Evolutionary conservation across 2,113 vertebrate species (phyloP).

Genomic region (Gopherus evgoodei): DNA sequence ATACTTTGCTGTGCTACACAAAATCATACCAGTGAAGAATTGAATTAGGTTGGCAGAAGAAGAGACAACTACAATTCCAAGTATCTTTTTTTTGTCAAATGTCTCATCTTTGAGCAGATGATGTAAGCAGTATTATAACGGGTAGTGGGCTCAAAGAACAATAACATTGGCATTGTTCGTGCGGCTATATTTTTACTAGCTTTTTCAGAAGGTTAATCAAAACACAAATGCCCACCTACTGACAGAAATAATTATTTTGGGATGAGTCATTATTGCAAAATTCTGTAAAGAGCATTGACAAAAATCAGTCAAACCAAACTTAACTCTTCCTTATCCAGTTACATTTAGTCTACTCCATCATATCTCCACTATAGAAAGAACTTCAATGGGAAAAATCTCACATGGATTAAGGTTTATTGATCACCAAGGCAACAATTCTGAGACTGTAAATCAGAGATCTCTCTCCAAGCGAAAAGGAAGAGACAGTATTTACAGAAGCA

Average conservation of each 20-base stretch:
- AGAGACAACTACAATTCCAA: not conserved
- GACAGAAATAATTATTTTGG: constrained; percentile 18
- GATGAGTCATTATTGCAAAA: constrained; percentile 34
- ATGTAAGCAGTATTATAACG: not conserved
- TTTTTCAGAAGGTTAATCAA: constrained; percentile 38
- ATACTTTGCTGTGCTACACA: not conserved
- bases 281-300: not conserved
- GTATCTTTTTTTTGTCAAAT: constrained; percentile 3
- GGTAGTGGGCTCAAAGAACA: constrained; percentile 4
- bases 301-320: not conserved
- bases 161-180: not conserved
- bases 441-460: constrained; percentile 14
- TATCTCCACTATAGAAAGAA: constrained; percentile 3
- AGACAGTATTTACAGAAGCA: constrained; percentile 51
- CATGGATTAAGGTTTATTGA: constrained; percentile 36
- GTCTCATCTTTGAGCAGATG: constrained; percentile 13
- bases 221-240: not conserved
- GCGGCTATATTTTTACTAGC: not conserved
- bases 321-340: not conserved
- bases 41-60: not conserved
- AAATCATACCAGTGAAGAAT: not conserved
- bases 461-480: constrained; percentile 18
- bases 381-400: not conserved
- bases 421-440: constrained; percentile 19
- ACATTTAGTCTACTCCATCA: not conserved